phyloP scores from a whole-genome alignment of 1,140 invertebrate genomes.

The Drosophila navojoa region DNA sequence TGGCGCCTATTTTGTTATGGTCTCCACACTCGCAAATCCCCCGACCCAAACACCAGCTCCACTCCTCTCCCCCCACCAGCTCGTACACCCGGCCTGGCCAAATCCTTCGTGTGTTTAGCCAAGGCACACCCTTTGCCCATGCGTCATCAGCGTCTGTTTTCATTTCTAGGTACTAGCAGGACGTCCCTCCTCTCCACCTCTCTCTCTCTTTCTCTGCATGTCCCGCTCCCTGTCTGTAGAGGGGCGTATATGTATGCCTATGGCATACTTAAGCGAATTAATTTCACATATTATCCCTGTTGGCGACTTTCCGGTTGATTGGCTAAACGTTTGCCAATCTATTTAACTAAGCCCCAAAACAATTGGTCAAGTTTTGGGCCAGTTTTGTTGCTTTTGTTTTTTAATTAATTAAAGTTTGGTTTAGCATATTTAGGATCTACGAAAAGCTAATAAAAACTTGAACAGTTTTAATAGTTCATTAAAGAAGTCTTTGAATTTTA shows the following conservation, averaged over 20 bases:
- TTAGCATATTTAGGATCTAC: too few relatives aligned
- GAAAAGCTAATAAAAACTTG: not conserved
- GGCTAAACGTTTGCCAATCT: not conserved
- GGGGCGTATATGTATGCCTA: slow-evolving; percentile 36
- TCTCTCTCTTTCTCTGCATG: not conserved
- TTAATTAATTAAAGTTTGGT: not conserved
- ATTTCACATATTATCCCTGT: slow-evolving; percentile 56
- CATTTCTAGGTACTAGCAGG: slow-evolving; percentile 17
- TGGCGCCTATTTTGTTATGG: slow-evolving; percentile 43
- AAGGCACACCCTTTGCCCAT: slow-evolving; percentile 62
- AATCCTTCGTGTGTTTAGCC: slow-evolving; percentile 44
- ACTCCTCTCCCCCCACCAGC: not conserved
- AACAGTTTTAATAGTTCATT: too few relatives aligned
- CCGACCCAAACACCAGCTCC: too few relatives aligned
- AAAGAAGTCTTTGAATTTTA: not conserved
- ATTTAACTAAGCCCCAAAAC: not conserved
- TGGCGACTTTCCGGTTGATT: slow-evolving; percentile 26
- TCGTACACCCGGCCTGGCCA: not conserved
- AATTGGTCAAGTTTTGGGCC: not conserved
- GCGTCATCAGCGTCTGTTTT: slow-evolving; percentile 57
- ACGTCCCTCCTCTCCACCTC: not conserved
- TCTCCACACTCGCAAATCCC: slow-evolving; percentile 16
- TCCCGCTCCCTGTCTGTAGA: not conserved
- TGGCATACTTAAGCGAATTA: slow-evolving; percentile 78
- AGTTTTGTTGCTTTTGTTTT: slow-evolving; percentile 18